Evolutionary conservation across 2,113 vertebrate species (phyloP), one percentile per base, ranked within the genome.

Genomic region (Tupaia chinensis): DNA sequence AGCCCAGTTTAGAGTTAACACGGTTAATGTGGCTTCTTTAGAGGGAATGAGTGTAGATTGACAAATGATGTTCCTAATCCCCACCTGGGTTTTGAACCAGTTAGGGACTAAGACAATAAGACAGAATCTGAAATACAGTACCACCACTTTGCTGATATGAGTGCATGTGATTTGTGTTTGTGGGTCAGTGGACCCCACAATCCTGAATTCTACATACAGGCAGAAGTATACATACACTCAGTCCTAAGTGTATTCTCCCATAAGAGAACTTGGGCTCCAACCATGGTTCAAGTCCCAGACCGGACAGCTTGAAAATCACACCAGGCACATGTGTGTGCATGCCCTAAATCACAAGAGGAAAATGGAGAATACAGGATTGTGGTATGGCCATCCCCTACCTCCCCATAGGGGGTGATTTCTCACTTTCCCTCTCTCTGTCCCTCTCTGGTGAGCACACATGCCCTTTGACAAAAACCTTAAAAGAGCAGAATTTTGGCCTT

Each of bases 141-240:
- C 44, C 15, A 66, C n/a, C 22, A 44, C 70, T 88, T 90, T 81
- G 27, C 66, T 88, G 61, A 85, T 29, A 54, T 15, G 70, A 32
- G 27, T 77, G 58, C 91, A 84, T 77, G 11, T 66, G 25, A 69
- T 74, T 92, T 92, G 22, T 54, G 34, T 90, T 25, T 94, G 81
- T 76, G 68, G 7, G 63, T 73, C 79, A 44, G 1, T 72, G 19
- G 32, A 29, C 32, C 89, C 86, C 29, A 13, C 3, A 70, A 68
- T 29, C 27, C 29, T 32, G 32, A 92, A 92, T 66, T 87, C 58
- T 61, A 58, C 27, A 72, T 17, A 53, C 29, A 56, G 32, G 63
- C 44, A 82, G 14, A 44, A 44, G 44, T 44, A 89, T 25, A 2
- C 20, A 68, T 16, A 78, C 9, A 76, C 7, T 69, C 65, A 63